Evolutionary conservation across 2,113 vertebrate species (phyloP), one percentile per base, ranked within the genome.

Genomic region (Acinonyx jubatus): DNA sequence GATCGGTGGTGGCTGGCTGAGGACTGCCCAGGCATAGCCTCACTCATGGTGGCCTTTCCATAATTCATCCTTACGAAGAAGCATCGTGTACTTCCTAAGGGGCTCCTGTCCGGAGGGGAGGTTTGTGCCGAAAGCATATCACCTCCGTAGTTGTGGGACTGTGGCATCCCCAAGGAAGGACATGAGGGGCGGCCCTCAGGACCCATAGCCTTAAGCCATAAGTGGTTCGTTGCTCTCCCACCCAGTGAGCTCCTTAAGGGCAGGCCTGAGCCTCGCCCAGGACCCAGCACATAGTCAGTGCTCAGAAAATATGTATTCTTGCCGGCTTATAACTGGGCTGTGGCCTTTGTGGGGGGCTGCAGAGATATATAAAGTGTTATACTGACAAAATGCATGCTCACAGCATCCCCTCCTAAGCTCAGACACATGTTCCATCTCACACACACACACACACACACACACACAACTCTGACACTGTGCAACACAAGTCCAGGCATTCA

Each of bases 401-500:
- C n/a, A 52, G 14, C 18, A 25, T 21, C 76, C 79, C n/a, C 31
- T 91, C 66, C 85, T 74, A 10, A 14, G 5, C 52, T 66, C 82
- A 87, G 80, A 94, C 57, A 48, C 65, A 16, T 3, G 18, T 18
- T 16, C 13, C 57, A 86, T 15, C 2, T 0, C 21, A 18, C n/a
- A 29, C 78, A 7, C 57, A 1, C 27, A 4, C 83, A 7, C 48
- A 15, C 55, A 61, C 45, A 57, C 69, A 12, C 19, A 15, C 21
- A 16, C 55, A 19, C 15, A 78, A 1, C 71, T 8, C 1, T 55
- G 63, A 50, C 63, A 80, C 82, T 38, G 65, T 38, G 16, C 21
- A 52, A 63, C 81, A 74, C 89, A 93, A 91, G 73, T 71, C 68
- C 86, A 78, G 87, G 45, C 84, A 82, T 83, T 96, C 79, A n/a